Evolutionary conservation across 2,888 invertebrate genomes (phyloP).

Genomic region (Minunthozetes semirufus): DNA sequence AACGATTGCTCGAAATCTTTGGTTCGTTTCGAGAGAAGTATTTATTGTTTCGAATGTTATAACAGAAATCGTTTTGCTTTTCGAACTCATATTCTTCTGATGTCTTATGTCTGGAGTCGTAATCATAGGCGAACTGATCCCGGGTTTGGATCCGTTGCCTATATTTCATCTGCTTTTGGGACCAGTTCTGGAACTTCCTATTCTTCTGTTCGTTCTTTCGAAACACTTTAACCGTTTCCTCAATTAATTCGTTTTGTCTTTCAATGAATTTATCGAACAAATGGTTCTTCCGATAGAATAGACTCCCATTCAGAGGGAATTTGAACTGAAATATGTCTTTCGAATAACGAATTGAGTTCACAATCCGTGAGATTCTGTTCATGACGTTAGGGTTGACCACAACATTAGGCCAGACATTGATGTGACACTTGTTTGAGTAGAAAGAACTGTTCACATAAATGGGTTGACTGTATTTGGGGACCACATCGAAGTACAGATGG

Average conservation of each 20-base stretch:
- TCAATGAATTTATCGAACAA: conserved; percentile 9
- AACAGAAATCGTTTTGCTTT: no score
- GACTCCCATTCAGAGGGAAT: neutral
- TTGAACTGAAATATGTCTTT: conserved; percentile 27
- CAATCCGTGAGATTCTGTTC: neutral
- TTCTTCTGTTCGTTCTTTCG: conserved; percentile 21
- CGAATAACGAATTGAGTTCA: conserved; percentile 1
- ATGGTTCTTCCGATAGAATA: neutral
- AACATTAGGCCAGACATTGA: neutral
- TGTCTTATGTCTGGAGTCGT: conserved; percentile 1
- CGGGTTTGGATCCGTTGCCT: neutral
- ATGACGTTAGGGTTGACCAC: neutral
- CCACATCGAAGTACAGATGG: conserved; percentile 19
- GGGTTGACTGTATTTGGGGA: conserved; percentile 3
- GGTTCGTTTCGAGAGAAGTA: neutral
- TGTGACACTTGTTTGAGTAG: neutral
- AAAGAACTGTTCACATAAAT: conserved; percentile 22
- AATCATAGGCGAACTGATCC: neutral
- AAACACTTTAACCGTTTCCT: neutral
- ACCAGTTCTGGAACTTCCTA: neutral
- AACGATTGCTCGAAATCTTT: neutral
- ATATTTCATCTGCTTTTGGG: neutral
- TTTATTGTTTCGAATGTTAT: neutral
- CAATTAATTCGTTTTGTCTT: conserved; percentile 15
- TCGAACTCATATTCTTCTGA: neutral